Evolutionary conservation across 2,888 invertebrate genomes (phyloP), one percentile per base, ranked within the genome.

Genomic region (Pyrochroa serraticornis): DNA sequence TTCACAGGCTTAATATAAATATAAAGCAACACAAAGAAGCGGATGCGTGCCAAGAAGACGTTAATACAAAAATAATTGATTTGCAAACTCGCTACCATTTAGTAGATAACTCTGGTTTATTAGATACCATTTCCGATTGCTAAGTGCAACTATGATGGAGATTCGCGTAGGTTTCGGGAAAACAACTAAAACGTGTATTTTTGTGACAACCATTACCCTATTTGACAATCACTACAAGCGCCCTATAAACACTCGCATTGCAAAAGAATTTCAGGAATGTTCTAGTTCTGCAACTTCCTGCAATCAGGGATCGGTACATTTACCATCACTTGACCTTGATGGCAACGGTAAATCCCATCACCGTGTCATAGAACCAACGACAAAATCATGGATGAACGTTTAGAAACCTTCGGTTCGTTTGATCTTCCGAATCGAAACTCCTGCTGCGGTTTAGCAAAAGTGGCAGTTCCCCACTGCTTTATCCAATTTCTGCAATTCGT

Each of bases 1-100:
- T 66, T 58, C 58, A 22, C 58, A 52, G 52, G 53, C 58, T n/a
- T 63, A 58, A 66, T 63, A 60, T 64, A 60, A 63, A 62, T 62
- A 56, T 59, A 58, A 61, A 55, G 49, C 56, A 39, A 45, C 52
- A 53, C 59, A 59, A 62, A 62, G 60, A 55, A 57, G 42, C 47
- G 37, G 39, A 57, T 39, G 38, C 52, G 36, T 53, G 42, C 37
- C 38, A 38, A 53, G 43, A 33, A 43, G 44, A 12, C n/a, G 42
- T 50, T 50, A 13, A 41, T 37, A n/a, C 6, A 37, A 2, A 12
- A 45, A 43, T 43, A 47, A 47, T 47, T 34, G 47, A 47, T 37
- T 37, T 13, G 6, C 37, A 37, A 6, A 37, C n/a, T 6, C 41
- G 30, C 30, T 41, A 14, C 9, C 7, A 41, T 41, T n/a, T 9